Evolutionary conservation across 2,888 invertebrate species (phyloP).

Genomic region (Cylloceria caligata): DNA sequence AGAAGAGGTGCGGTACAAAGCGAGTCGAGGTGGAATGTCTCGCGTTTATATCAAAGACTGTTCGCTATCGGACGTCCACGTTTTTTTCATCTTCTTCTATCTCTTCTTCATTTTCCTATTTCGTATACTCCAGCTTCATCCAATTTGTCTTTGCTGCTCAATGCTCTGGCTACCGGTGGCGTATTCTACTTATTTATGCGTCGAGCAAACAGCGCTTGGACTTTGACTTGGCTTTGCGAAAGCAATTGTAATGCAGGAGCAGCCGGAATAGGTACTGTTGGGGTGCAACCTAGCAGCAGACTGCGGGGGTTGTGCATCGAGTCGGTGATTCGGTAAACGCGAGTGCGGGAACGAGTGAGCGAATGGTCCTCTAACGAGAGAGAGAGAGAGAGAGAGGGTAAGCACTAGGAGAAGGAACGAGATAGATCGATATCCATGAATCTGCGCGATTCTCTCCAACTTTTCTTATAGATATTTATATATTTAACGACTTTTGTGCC

Average conservation of each 20-base stretch:
- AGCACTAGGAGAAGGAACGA: constrained; percentile 20
- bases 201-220: constrained; percentile 73
- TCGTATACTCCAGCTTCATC: constrained; percentile 36
- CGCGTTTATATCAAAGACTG: constrained; percentile 28
- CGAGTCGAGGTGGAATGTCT: constrained; percentile 7
- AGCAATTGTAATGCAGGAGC: constrained; percentile 77
- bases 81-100: constrained; percentile 29
- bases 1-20: background rate
- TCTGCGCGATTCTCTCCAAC: constrained; percentile 71
- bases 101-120: constrained; percentile 5
- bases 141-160: constrained; percentile 36
- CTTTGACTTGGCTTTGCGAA: constrained; percentile 72
- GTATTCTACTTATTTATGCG: constrained; percentile 74
- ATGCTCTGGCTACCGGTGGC: constrained; percentile 31
- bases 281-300: constrained; percentile 18
- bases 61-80: constrained; percentile 35
- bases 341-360: constrained; percentile 16
- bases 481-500: constrained; percentile 72
- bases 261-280: constrained; percentile 67
- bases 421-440: constrained; percentile 73
- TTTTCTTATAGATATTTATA: constrained; percentile 76
- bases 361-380: constrained; percentile 1
- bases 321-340: constrained; percentile 25
- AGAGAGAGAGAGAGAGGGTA: too few species aligned
- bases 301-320: constrained; percentile 12